Percentiles rank a stretch among this genome's conserved stretches.
Evolutionary conservation across 2,797 vertebrate species (phyloP).

Genomic region (Neomorphus geoffroyi): DNA sequence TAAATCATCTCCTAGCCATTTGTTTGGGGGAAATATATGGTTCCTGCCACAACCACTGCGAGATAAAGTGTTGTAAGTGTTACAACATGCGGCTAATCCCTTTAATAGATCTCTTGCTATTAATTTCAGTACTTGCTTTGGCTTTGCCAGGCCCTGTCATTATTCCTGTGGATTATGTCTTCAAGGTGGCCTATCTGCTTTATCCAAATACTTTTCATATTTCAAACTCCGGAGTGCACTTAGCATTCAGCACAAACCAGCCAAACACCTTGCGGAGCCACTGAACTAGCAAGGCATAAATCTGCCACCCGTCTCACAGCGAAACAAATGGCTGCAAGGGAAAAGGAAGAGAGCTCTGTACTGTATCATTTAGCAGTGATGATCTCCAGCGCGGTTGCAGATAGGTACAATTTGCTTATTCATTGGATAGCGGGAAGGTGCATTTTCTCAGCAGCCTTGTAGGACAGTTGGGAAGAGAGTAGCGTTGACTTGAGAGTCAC

Average conservation of each 20-base stretch:
- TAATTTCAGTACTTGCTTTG: conserved; percentile 48
- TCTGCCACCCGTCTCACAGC: background rate
- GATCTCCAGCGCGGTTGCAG: background rate
- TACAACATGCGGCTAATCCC: conserved; percentile 36
- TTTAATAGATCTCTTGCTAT: conserved; percentile 59
- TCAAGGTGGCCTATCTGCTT: conserved; percentile 49
- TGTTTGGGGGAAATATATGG: conserved; percentile 29
- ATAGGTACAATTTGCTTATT: background rate
- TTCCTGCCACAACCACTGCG: background rate
- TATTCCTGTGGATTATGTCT: conserved; percentile 48
- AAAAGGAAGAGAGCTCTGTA: background rate
- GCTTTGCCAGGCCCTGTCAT: conserved; percentile 46
- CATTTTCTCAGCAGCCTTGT: background rate
- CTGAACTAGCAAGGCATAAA: background rate
- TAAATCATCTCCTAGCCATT: conserved; percentile 39
- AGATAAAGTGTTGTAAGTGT: conserved; percentile 57
- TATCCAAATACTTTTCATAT: conserved; percentile 45
- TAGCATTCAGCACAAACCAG: conserved; percentile 9
- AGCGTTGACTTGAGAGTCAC: background rate
- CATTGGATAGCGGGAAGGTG: background rate
- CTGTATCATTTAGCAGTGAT: background rate
- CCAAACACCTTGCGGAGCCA: background rate
- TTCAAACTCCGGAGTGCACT: background rate
- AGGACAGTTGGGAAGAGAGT: background rate
- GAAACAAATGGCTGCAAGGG: background rate